Base-by-base conservation (phyloP, 2,113 vertebrate species). In the Austrofundulus limnaeus region DNA sequence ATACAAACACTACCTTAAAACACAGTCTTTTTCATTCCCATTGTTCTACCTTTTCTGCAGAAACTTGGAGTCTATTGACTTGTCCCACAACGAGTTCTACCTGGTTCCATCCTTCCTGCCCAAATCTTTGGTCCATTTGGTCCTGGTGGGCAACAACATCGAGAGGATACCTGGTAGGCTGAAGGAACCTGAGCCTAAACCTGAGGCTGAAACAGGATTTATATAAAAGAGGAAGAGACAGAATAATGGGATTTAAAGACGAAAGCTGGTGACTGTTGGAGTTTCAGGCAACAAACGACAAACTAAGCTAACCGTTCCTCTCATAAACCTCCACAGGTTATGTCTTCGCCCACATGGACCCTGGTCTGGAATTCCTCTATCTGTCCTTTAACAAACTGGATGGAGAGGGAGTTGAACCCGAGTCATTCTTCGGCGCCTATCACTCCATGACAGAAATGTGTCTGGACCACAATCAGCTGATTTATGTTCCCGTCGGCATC, bases 71-170 rank as follows among this genome's bases (percentile, higher is more conserved):
- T 98, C 96, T 5, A 93, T 99, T 0, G 97, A 99, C 65, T 93
- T 99, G 23, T 98, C 97, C 2, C 90, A 96, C 20, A 99, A 99
- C 75, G 92, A 94, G 23, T 85, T 99, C 11, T 94, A 97, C 72
- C 93, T 97, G 2, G 97, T 99, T 49, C 97, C 97, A 0, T 98
- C 97, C 37, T 96, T 94, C 67, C 86, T 99, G 50, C 97, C 97
- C n/a, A 95, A 87, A 83, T 95, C 95, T 17, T 87, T 99, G 71
- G 77, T 98, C 64, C 96, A 98, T 67, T 91, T 99, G 2, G 91
- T 98, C 58, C 90, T 99, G 39, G 86, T 96, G 2, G 95, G 95
- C 24, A 99, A 99, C 77, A 94, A 93, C 71, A 98, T 99, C 7
- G 96, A 98, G 76, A 93, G 95, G 69, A 94, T 99, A 66, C 97